phyloP scores from a whole-genome alignment of 1,140 invertebrate species.

The Leptopilina clavipes region DNA sequence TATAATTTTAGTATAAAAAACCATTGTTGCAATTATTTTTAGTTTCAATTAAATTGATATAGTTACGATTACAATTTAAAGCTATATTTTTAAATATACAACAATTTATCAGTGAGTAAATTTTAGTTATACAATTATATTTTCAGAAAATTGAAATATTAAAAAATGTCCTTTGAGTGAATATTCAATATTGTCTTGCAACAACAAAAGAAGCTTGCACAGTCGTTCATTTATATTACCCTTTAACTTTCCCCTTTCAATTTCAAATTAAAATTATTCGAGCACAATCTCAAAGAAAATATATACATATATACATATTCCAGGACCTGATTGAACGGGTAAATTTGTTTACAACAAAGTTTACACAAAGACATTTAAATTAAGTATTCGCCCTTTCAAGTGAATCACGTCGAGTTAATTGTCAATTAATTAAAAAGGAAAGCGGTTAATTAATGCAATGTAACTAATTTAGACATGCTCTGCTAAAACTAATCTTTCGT shows the following conservation, averaged over 20 bases:
- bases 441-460: background rate
- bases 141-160: no score
- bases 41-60: no score
- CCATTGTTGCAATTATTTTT: no score
- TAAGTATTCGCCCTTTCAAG: background rate
- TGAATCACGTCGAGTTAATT: background rate
- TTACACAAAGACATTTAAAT: background rate
- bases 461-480: background rate
- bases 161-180: no score
- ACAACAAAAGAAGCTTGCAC: background rate
- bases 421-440: constrained; percentile 1
- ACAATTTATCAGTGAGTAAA: no score
- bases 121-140: no score
- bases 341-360: background rate
- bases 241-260: background rate
- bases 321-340: background rate
- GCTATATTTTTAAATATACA: no score
- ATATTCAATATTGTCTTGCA: background rate
- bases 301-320: background rate
- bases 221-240: constrained; percentile 4
- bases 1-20: no score
- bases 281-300: no score
- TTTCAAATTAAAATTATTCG: background rate
- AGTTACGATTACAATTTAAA: no score
- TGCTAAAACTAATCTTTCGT: background rate